Base-by-base conservation (phyloP, 2,113 vertebrate genomes). In the Odocoileus hemionus region DNA sequence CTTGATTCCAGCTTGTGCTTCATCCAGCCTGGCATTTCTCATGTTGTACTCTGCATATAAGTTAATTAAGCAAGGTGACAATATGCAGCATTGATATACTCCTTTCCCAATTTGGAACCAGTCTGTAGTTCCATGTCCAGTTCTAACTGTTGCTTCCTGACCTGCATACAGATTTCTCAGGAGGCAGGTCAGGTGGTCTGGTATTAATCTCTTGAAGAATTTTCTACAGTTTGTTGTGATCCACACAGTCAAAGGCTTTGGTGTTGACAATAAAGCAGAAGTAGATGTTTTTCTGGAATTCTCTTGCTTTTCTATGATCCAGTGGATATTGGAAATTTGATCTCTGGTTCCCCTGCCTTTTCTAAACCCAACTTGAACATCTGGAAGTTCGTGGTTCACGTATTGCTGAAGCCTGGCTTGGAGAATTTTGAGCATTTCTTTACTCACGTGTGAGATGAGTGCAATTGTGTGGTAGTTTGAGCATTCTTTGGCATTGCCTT, bases 21-120 rank as follows among this genome's bases (percentile, higher is more conserved):
- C 17, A 21, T 70, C n/a, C 64, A 70, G 17, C 17, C 64, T 2
- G 2, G 64, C n/a, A 1, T 70, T 70, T 70, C 64, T 70, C n/a
- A 11, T 36, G 64, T 21, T 36, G n/a, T 70, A 36, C n/a, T 70
- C n/a, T 21, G n/a, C n/a, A 36, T 36, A 21, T 2, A 70, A 70
- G 17, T 70, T 70, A 70, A 70, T 36, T 70, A 70, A 70, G 9
- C 0, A 0, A 2, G n/a, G 64, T 70, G 17, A 70, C 64, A 70
- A 36, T 36, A n/a, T 36, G 8, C 17, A 70, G n/a, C 1, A 0
- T 36, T 70, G 64, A 70, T 0, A 0, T 21, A 36, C 17, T 36
- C 33, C 17, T 70, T 70, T 70, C 17, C n/a, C 17, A 36, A 21
- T 70, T 36, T 70, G 64, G 64, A 67, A 36, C 17, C 16, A n/a